These are phyloP conservation scores for Macrobrachium rosenbergii DNA, from an alignment of 1,140 invertebrate genomes.

Conservation along the genomic window DNA sequence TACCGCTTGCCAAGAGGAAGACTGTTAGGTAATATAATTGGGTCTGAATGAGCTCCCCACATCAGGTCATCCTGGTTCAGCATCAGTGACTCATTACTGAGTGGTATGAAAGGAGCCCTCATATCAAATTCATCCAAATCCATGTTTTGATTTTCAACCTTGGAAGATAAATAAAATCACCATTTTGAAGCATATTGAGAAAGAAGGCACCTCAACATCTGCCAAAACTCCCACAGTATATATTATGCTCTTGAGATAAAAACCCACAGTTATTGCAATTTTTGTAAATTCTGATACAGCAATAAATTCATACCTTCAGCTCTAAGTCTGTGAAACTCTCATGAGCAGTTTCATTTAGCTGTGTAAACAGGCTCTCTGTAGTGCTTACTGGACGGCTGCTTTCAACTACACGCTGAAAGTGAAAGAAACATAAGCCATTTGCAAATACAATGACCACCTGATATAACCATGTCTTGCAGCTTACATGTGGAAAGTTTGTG, in stretches of 20 bases:
- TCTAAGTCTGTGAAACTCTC: slow-evolving; percentile 18
- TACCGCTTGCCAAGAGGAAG: background rate
- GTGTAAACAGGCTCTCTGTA: slow-evolving; percentile 40
- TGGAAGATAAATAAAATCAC: background rate
- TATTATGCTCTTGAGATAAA: too few species aligned
- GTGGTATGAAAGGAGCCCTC: slow-evolving; percentile 59
- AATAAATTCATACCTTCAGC: slow-evolving; percentile 29
- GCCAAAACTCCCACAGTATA: background rate
- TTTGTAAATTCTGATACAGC: too few species aligned
- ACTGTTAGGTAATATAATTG: slow-evolving; percentile 22
- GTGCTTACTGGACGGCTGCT: slow-evolving; percentile 38
- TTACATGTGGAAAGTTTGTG: too few species aligned
- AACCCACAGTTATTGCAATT: too few species aligned
- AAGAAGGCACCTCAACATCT: too few species aligned
- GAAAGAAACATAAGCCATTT: too few species aligned
- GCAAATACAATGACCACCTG: too few species aligned
- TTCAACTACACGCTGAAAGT: background rate
- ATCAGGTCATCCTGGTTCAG: slow-evolving; percentile 51
- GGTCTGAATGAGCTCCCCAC: slow-evolving; percentile 38
- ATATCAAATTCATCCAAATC: slow-evolving; percentile 61
- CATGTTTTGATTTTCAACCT: slow-evolving; percentile 54
- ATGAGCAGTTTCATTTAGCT: slow-evolving; percentile 31
- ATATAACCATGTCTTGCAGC: too few species aligned
- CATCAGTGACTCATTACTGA: slow-evolving; percentile 47
- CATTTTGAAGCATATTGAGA: too few species aligned